These are phyloP conservation scores for Tapirus terrestris DNA, from an alignment of 2,113 vertebrate genomes.

Conservation along the genomic window DNA sequence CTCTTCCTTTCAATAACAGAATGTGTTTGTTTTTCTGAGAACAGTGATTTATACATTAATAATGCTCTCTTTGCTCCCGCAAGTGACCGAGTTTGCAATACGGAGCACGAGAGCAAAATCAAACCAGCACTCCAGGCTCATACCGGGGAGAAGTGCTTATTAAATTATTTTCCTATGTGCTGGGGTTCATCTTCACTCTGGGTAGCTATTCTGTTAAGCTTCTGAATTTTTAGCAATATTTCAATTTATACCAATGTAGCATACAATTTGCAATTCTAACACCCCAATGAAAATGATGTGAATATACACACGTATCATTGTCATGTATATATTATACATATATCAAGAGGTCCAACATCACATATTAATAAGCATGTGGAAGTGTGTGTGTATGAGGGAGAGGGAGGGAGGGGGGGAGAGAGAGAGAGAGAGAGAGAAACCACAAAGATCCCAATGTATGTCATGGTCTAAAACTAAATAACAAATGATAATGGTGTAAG, in stretches of 20 bases:
- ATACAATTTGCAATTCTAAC: neutral
- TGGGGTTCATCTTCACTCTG: conserved; percentile 44
- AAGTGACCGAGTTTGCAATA: conserved; percentile 15
- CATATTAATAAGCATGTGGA: neutral
- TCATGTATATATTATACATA: neutral
- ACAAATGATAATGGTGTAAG: neutral
- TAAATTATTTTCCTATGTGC: conserved; percentile 41
- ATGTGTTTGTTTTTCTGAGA: neutral
- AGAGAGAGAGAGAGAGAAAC: neutral
- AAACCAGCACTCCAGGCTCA: neutral
- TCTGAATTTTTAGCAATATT: neutral
- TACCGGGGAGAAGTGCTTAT: neutral
- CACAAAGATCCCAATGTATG: neutral
- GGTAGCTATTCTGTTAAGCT: neutral
- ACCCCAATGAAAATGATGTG: neutral
- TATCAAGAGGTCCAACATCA: neutral
- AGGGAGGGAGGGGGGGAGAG: neutral
- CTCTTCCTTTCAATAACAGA: neutral
- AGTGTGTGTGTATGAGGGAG: neutral
- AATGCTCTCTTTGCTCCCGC: neutral
- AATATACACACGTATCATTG: neutral
- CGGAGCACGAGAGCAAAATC: neutral
- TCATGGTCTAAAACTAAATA: neutral
- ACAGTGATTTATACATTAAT: conserved; percentile 52
- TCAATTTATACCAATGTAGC: conserved; percentile 5